Evolutionary conservation across 2,797 vertebrate species (phyloP).

Genomic region (Dendrocincla fuliginosa): DNA sequence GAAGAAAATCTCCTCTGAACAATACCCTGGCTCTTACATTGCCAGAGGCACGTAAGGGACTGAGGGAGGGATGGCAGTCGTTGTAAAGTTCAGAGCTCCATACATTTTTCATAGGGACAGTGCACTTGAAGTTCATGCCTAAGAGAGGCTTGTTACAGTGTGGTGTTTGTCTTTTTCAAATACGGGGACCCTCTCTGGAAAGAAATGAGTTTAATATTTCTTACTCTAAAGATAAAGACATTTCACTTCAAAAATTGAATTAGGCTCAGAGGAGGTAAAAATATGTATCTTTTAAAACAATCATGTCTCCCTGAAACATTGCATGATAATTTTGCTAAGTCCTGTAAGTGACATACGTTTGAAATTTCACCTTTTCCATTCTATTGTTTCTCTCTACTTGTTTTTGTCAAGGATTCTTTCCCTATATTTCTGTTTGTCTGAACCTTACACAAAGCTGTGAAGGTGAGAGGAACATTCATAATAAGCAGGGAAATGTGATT

Average conservation of each 20-base stretch:
- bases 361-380: neutral
- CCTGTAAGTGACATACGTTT: neutral
- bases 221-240: neutral
- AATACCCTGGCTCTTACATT: neutral
- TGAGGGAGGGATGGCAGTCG: neutral
- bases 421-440: neutral
- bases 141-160: neutral
- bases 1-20: neutral
- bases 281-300: neutral
- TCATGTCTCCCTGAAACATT: neutral
- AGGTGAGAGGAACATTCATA: neutral
- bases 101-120: neutral
- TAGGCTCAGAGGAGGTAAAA: neutral
- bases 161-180: neutral
- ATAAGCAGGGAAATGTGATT: neutral
- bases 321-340: neutral
- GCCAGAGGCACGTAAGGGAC: neutral
- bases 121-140: neutral
- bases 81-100: neutral
- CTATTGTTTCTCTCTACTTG: neutral
- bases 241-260: neutral
- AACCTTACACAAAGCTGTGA: neutral
- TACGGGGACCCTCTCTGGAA: neutral
- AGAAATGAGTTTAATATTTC: neutral
- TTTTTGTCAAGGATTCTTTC: neutral